Percentiles rank a stretch among this genome's conserved stretches.
Evolutionary conservation across 2,113 vertebrate species (phyloP).

Genomic region (Rhabdornis inornatus): DNA sequence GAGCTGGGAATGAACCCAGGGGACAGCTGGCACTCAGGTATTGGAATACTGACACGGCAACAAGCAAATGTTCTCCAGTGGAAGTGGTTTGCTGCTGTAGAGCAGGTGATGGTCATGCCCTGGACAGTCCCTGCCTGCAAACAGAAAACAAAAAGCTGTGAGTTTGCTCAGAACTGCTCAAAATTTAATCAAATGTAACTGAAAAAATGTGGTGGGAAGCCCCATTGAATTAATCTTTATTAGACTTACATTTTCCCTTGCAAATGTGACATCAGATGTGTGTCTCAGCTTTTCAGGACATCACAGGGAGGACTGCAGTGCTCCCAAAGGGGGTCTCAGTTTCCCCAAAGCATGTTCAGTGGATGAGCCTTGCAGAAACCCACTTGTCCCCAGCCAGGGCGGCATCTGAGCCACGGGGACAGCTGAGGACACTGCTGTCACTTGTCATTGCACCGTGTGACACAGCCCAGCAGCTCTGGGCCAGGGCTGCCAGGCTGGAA

Average conservation of each 20-base stretch:
- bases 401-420: neutral
- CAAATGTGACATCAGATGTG: neutral
- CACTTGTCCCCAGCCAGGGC: neutral
- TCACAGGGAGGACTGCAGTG: neutral
- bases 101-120: neutral
- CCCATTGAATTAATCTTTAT: neutral
- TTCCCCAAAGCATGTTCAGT: neutral
- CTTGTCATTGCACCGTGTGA: rapidly evolving
- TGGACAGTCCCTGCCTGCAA: neutral
- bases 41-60: neutral
- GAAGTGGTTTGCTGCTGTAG: neutral
- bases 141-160: neutral
- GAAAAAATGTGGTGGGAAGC: neutral
- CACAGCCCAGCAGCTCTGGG: neutral
- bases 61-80: neutral
- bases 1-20: neutral
- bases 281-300: neutral
- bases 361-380: neutral
- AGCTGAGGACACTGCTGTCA: neutral
- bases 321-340: neutral
- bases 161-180: neutral
- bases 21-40: neutral
- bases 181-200: neutral
- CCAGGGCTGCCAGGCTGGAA: neutral
- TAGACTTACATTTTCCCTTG: neutral